Percentiles rank a stretch among this genome's conserved stretches.
phyloP scores from a whole-genome alignment of 2,113 vertebrate genomes.

The Anthoscopus minutus region DNA sequence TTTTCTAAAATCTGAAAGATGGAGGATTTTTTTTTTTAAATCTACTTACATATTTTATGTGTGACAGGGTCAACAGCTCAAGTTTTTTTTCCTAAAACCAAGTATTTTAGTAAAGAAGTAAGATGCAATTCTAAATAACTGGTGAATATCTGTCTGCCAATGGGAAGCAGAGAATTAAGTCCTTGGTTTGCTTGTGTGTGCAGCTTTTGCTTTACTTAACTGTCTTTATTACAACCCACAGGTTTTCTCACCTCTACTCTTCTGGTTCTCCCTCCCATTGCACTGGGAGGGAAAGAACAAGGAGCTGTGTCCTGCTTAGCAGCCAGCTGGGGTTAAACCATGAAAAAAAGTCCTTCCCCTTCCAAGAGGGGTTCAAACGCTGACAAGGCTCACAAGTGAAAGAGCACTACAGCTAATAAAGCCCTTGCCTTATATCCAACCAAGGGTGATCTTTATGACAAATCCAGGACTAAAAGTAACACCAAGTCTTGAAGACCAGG shows the following conservation, averaged over 20 bases:
- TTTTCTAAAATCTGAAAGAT: neutral
- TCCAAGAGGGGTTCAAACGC: neutral
- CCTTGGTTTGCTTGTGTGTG: neutral
- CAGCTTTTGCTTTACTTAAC: neutral
- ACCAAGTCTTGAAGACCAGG: neutral
- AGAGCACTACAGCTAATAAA: neutral
- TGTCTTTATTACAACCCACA: neutral
- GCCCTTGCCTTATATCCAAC: neutral
- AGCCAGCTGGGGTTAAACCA: neutral
- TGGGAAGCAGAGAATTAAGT: neutral
- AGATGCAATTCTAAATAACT: neutral
- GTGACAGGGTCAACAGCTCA: neutral
- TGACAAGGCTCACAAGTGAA: neutral
- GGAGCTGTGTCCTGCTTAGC: neutral
- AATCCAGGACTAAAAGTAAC: neutral
- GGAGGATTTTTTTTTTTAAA: neutral
- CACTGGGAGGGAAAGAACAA: accelerated
- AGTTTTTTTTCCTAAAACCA: neutral
- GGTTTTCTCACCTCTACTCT: neutral
- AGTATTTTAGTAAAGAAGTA: neutral
- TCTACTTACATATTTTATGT: neutral
- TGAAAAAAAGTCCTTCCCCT: neutral
- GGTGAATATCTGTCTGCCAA: neutral
- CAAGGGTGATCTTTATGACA: neutral
- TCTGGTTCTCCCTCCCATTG: neutral